A percentile compares a stretch with the other conserved stretches of the same genome.
Evolutionary conservation across 2,113 vertebrate species (phyloP).

Genomic region (Sialia sialis): DNA sequence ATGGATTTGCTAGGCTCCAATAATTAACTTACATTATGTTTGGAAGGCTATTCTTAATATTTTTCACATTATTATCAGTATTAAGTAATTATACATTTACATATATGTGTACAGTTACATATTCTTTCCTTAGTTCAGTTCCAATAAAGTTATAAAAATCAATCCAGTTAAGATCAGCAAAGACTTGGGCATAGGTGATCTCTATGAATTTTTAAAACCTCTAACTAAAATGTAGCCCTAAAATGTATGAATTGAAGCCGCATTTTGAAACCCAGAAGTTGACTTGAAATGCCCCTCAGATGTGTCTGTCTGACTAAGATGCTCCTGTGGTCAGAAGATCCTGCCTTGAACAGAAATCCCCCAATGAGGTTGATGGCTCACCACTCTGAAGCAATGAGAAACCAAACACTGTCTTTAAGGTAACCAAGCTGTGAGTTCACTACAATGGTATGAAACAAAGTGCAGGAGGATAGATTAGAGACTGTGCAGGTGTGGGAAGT

Average conservation of each 20-base stretch:
- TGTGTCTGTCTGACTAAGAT: not conserved
- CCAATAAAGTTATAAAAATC: not conserved
- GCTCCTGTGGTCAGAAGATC: not conserved
- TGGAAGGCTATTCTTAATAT: not conserved
- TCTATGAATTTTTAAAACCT: not conserved
- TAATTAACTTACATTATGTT: not conserved
- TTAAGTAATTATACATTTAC: not conserved
- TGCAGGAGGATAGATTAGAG: not conserved
- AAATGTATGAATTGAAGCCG: not conserved
- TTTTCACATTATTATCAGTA: not conserved
- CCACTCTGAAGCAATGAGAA: slow-evolving; percentile 51
- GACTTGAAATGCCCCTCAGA: not conserved
- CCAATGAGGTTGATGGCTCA: not conserved
- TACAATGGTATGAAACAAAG: not conserved
- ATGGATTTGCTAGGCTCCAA: not conserved
- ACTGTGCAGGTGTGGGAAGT: not conserved
- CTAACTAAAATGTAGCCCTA: not conserved
- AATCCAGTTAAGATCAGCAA: not conserved
- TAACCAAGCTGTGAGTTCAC: not conserved
- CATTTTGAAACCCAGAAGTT: not conserved
- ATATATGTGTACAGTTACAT: not conserved
- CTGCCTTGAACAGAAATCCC: not conserved
- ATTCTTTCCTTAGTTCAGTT: not conserved
- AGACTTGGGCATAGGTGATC: not conserved
- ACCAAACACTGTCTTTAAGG: slow-evolving; percentile 28